Evolutionary conservation across 2,113 vertebrate species (phyloP), one percentile per base, ranked within the genome.

Genomic region (Rutilus rutilus): DNA sequence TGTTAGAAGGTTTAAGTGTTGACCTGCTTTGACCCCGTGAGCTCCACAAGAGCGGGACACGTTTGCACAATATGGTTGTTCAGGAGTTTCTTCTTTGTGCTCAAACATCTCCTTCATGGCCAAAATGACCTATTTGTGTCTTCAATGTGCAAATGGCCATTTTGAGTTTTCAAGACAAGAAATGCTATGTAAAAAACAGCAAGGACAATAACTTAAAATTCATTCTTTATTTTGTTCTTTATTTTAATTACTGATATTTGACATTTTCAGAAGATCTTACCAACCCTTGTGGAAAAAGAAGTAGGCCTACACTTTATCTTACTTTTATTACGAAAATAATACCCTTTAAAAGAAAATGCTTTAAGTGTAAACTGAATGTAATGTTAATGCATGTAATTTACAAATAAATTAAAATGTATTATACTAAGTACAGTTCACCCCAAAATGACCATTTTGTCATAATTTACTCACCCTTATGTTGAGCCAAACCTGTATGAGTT

Each of bases 21-120:
- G 62, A 11, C 52, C 75, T 62, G 19, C 64, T 8, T 17, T 86
- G 86, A 83, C 86, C 86, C 64, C 36, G 19, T 19, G 42, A 27
- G 57, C 69, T 30, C 14, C 52, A 75, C 23, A n/a, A 59, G 71
- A 12, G 67, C 64, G 42, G 67, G 65, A 39, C 59, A 81, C 75
- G 27, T 82, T 59, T 77, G 39, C 39, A 74, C 71, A 74, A 11
- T 45, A 50, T 74, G 67, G 12, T 23, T 57, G 12, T 23, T 57
- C 39, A 42, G 9, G 6, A 47, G 15, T 36, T 45, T 75, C 21
- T 11, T 60, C 73, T 76, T 82, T 69, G 21, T 54, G 64, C 17
- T 45, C 30, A 67, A 50, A 39, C 42, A 4, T 23, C 67, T 76
- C 36, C 25, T 54, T 33, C 23, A 5, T 25, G 54, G 50, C 17